Evolutionary conservation across 2,797 vertebrate genomes (phyloP), one percentile per base, ranked within the genome.

Genomic region (Phataginus tetradactyla): DNA sequence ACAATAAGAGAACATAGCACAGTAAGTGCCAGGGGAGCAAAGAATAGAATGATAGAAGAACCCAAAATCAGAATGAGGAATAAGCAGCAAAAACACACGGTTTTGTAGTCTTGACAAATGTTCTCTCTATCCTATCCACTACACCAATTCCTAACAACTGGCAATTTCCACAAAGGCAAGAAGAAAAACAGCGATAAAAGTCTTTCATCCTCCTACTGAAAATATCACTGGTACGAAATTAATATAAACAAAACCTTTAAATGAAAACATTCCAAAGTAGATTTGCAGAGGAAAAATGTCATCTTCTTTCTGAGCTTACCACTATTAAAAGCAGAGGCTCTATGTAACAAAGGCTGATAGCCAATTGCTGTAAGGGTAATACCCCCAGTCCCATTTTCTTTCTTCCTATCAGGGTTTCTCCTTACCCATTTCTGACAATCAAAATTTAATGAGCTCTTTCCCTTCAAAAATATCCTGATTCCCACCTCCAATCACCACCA

Each of bases 381-480:
- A 18, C 79, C 45, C 23, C 25, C 71, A 32, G 20, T n/a, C 27
- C 75, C 29, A 51, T 59, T 84, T 90, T 42, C 79, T 93, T 79
- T 86, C 45, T 94, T 78, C 87, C 51, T 34, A 7, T 88, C 49
- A 55, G 59, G 39, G 11, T 32, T 91, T 89, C 59, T 93, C 81
- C 53, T 86, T 14, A 57, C 42, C 66, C 63, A 83, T 32, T 91
- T 92, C 87, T 78, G 64, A 77, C n/a, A 37, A 91, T 32, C 5
- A 86, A 75, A 66, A 89, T 75, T 92, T 75, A 80, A 86, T 21
- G 32, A 74, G 72, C 66, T 90, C 72, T 69, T 93, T 55, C 59
- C 37, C 55, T 80, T n/a, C 42, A 71, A 77, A 95, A 96, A 93
- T 27, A 92, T 39, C 93, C 63, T 84, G 37, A 95, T 45, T 78